Evolutionary conservation across 2,797 vertebrate genomes (phyloP).

Genomic region (Notolepis coatsorum): DNA sequence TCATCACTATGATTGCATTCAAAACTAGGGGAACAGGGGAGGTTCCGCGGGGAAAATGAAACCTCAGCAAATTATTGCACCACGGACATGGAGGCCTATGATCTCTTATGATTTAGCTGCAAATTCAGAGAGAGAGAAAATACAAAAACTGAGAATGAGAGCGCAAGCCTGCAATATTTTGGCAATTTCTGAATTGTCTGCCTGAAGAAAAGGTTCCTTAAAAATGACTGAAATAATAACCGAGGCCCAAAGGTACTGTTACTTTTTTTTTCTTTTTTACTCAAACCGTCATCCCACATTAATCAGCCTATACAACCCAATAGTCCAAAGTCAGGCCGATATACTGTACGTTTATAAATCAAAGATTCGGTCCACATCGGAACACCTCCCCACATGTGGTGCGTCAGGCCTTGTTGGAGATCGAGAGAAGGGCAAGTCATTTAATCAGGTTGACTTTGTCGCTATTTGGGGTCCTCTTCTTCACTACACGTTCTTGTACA

Average conservation of each 20-base stretch:
- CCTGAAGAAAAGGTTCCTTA: conserved; percentile 21
- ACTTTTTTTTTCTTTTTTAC: too few relatives aligned
- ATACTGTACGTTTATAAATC: too few relatives aligned
- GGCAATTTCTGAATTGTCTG: conserved; percentile 32
- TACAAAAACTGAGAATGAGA: conserved; percentile 18
- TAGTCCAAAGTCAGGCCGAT: too few relatives aligned
- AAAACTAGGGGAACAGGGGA: conserved; percentile 31
- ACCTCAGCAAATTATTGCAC: conserved; percentile 34
- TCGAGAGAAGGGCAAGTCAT: conserved; percentile 30
- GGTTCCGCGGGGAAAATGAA: not conserved
- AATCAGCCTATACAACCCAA: not conserved
- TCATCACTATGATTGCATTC: conserved; percentile 71
- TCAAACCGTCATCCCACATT: not conserved
- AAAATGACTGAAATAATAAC: conserved; percentile 30
- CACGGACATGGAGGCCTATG: conserved; percentile 21
- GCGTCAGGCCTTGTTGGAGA: too few relatives aligned
- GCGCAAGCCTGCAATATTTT: conserved; percentile 45
- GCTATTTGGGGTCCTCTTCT: conserved; percentile 22
- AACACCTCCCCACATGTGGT: too few relatives aligned
- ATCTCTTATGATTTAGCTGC: conserved; percentile 59
- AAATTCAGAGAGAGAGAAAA: conserved; percentile 35
- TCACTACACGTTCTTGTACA: too few relatives aligned
- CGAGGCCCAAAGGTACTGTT: not conserved
- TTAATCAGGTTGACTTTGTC: conserved; percentile 41
- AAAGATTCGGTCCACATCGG: too few relatives aligned